Evolutionary conservation across 2,113 vertebrate species (phyloP).

Genomic region (Brevimyrus niger): DNA sequence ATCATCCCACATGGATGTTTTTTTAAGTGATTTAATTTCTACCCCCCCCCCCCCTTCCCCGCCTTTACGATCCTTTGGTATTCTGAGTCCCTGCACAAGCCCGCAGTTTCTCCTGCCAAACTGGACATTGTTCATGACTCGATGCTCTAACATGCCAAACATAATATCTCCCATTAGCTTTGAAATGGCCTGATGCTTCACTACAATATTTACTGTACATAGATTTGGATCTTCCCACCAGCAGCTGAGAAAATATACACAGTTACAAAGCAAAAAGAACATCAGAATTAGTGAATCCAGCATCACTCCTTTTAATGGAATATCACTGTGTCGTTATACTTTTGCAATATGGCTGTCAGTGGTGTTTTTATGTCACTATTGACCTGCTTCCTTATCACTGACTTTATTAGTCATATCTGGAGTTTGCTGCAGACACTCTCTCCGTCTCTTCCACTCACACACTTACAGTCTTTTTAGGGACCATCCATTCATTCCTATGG

Average conservation of each 20-base stretch:
- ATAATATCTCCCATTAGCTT: background rate
- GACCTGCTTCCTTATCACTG: background rate
- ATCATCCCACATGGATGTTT: background rate
- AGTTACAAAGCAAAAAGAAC: background rate
- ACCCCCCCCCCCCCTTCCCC: background rate
- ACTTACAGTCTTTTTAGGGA: too few relatives aligned
- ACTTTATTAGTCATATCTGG: background rate
- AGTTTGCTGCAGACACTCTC: background rate
- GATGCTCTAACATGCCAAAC: background rate
- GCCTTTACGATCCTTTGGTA: background rate
- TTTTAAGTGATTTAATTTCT: constrained; percentile 8
- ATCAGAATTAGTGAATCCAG: background rate
- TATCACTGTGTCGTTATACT: background rate
- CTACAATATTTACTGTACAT: background rate
- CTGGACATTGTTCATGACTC: constrained; percentile 2
- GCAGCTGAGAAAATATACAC: background rate
- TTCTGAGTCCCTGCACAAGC: background rate
- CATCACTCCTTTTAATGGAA: background rate
- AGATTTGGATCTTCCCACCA: background rate
- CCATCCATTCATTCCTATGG: background rate
- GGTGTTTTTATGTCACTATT: background rate
- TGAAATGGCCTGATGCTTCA: background rate
- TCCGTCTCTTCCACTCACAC: background rate
- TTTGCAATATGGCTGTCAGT: background rate
- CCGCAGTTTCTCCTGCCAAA: background rate